Base-by-base conservation (phyloP, 1,140 invertebrate species). In the Neodiprion virginianus region DNA sequence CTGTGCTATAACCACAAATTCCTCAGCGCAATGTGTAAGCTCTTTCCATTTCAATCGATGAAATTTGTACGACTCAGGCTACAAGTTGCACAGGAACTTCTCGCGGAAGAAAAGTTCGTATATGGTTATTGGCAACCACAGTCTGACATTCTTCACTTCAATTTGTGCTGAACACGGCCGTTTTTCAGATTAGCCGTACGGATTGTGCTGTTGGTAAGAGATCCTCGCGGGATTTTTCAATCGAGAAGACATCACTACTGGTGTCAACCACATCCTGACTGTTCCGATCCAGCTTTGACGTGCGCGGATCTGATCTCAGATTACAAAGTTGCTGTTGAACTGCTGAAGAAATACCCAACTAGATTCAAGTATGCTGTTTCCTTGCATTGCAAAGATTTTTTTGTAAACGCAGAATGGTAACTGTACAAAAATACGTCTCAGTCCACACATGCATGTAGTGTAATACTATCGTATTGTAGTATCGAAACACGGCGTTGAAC, bases 41-140 rank as follows among this genome's bases (percentile, higher is more conserved):
- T 96, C 72, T 96, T 96, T 85, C 96, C 96, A 28, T 95, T 96
- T 84, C 95, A 96, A 81, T 95, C 93, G 71, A 94, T 96, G 93
- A 97, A 97, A 88, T 90, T 95, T 70, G 95, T 96, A 1, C 88
- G 95, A 71, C 84, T 96, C 72, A 90, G 95, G 77, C 89, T 96
- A 77, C 89, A 90, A 49, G 90, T 94, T 7, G 92, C 94, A 48
- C 92, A 94, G 79, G 88, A 91, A 70, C 86, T 97, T 53, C 88
- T 97, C 28, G 87, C 92, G 75, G 93, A 95, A 83, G 89, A 92
- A 86, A 89, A 90, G 93, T 95, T 87, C 91, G 91, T 88, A 69
- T 67, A 40, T 40, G 28, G 28, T 40, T 40, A 40, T 40, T 40
- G 28, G 28, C 28, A 40, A 40, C 28, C 28, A 40, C 28, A 4